phyloP scores from a whole-genome alignment of 2,888 invertebrate genomes.

The Thumatha senex region DNA sequence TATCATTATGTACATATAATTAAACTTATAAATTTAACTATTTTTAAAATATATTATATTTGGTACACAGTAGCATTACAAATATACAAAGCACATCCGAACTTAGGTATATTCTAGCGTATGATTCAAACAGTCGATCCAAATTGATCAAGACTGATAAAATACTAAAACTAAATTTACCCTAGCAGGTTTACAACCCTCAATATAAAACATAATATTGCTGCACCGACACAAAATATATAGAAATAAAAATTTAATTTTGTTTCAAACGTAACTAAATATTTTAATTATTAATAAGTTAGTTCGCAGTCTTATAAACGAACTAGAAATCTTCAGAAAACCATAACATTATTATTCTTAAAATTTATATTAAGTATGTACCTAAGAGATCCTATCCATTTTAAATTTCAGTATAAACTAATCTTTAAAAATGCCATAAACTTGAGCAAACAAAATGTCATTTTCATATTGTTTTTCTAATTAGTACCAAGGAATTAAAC shows the following conservation, averaged over 20 bases:
- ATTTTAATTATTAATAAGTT: conserved; percentile 34
- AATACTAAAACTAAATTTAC: conserved; percentile 38
- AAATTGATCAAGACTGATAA: conserved; percentile 54
- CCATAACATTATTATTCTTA: conserved; percentile 30
- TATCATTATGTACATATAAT: conserved; percentile 17
- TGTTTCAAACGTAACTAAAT: conserved; percentile 42
- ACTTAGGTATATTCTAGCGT: conserved; percentile 84
- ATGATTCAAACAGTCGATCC: conserved; percentile 70
- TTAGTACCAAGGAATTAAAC: conserved; percentile 15
- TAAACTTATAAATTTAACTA: conserved; percentile 23
- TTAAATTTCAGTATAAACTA: conserved; percentile 46
- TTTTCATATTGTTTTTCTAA: conserved; percentile 25
- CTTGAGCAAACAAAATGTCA: conserved; percentile 78
- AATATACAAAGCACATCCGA: conserved; percentile 77
- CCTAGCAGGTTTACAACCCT: conserved; percentile 65
- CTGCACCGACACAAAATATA: conserved; percentile 55
- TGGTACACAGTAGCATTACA: conserved; percentile 67
- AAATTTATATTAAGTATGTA: conserved; percentile 42
- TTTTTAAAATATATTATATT: conserved; percentile 53
- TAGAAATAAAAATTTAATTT: conserved; percentile 41
- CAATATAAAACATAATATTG: conserved; percentile 54
- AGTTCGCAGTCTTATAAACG: conserved; percentile 52
- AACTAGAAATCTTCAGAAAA: conserved; percentile 51
- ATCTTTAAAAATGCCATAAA: conserved; percentile 77
- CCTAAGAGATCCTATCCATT: conserved; percentile 64